Evolutionary conservation across 92 coral and sea anemone species (phyloP).

Genomic region (Scolanthus callimorphus): DNA sequence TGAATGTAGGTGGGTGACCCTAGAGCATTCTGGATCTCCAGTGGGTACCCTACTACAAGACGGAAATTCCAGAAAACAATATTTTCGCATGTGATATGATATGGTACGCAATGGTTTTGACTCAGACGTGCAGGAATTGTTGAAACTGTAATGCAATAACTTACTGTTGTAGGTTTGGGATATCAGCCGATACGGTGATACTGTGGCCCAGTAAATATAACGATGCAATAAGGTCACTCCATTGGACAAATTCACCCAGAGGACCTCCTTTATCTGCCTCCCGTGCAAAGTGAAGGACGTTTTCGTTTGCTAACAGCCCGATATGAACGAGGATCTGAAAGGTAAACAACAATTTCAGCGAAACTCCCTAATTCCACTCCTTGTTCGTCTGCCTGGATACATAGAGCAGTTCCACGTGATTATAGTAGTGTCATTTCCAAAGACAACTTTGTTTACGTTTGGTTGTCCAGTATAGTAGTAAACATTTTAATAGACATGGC

Average conservation of each 20-base stretch:
- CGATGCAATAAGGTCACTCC: constrained; percentile 88
- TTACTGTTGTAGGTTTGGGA: constrained; percentile 45
- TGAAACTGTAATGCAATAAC: neutral
- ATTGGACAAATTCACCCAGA: constrained; percentile 93
- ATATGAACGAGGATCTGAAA: constrained; percentile 78
- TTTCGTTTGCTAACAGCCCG: constrained; percentile 83
- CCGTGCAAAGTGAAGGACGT: constrained; percentile 69
- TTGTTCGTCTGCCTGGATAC: no score
- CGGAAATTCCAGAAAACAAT: neutral
- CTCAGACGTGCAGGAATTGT: neutral
- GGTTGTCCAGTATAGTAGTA: no score
- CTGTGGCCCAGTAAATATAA: constrained; percentile 88
- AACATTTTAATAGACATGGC: no score
- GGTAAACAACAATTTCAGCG: constrained; percentile 1
- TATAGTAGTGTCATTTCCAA: no score
- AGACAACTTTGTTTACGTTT: no score
- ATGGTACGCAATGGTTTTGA: neutral
- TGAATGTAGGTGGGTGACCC: neutral
- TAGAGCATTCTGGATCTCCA: neutral
- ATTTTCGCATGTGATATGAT: neutral
- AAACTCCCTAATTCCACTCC: no score
- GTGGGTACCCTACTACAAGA: neutral
- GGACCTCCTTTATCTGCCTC: constrained; percentile 90
- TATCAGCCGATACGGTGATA: constrained; percentile 72
- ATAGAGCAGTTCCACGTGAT: no score